phyloP scores from a whole-genome alignment of 1,140 invertebrate genomes.

The Drosophila oshimai region DNA sequence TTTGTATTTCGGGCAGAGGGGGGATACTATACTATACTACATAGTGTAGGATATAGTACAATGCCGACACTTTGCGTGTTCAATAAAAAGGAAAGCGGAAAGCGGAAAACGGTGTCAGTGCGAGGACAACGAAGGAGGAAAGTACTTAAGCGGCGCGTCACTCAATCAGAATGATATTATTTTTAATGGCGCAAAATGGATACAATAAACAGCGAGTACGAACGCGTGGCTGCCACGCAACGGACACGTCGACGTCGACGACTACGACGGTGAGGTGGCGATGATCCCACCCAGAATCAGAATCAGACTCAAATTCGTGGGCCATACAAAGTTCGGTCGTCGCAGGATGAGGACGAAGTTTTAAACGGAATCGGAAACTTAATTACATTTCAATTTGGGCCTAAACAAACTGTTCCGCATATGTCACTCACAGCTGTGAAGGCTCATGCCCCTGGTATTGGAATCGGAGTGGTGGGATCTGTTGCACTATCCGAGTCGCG shows the following conservation, averaged over 20 bases:
- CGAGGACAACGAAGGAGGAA: constrained; percentile 66
- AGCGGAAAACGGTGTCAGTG: constrained; percentile 73
- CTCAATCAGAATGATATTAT: constrained; percentile 80
- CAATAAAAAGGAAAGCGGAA: constrained; percentile 46
- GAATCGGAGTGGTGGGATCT: constrained; percentile 43
- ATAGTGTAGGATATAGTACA: neutral
- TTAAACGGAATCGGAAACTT: constrained; percentile 50
- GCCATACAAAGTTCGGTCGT: constrained; percentile 59
- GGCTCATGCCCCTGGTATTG: constrained; percentile 41
- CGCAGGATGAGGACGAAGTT: constrained; percentile 40
- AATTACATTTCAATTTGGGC: constrained; percentile 76
- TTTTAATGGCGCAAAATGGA: constrained; percentile 77
- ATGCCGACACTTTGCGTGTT: constrained; percentile 72
- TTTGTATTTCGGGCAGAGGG: neutral
- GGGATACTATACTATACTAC: constrained; percentile 7
- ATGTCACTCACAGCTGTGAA: constrained; percentile 65
- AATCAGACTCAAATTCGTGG: neutral
- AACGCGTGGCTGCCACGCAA: constrained; percentile 57
- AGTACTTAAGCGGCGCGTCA: constrained; percentile 79
- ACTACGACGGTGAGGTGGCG: neutral
- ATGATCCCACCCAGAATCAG: constrained; percentile 18
- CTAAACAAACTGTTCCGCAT: constrained; percentile 60
- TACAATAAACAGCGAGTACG: constrained; percentile 62
- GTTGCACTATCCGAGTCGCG: constrained; percentile 59
- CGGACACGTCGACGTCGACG: constrained; percentile 24